These are phyloP conservation scores for Cryptophagus acutangulus DNA, from an alignment of 2,888 invertebrate genomes.

Conservation along the genomic window DNA sequence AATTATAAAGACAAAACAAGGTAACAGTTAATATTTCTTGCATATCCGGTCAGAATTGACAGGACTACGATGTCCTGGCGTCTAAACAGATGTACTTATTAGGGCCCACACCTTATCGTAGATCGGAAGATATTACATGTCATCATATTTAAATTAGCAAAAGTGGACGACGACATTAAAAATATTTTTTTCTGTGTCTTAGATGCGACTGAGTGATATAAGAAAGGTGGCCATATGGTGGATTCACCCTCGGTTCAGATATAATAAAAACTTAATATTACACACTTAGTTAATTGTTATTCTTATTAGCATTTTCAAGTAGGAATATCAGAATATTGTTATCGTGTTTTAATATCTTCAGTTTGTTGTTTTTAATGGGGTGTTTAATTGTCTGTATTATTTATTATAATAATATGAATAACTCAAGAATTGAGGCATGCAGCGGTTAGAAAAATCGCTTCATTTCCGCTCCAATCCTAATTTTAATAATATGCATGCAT, in stretches of 20 bases:
- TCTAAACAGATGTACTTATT: conserved; percentile 40
- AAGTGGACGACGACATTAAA: no score
- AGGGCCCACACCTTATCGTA: conserved; percentile 32
- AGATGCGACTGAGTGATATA: not conserved
- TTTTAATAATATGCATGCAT: no score
- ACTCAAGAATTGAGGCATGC: not conserved
- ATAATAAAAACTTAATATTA: no score
- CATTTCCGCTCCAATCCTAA: no score
- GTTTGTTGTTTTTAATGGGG: conserved; percentile 38
- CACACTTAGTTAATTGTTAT: conserved; percentile 19
- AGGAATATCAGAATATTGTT: conserved; percentile 28
- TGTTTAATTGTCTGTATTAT: conserved; percentile 43
- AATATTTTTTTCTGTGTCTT: conserved; percentile 34
- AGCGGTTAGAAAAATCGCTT: conserved; percentile 35
- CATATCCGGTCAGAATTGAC: conserved; percentile 35
- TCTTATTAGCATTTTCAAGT: conserved; percentile 9
- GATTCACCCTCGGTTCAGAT: no score
- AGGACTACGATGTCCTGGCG: conserved; percentile 32
- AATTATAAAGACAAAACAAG: no score
- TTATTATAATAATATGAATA: not conserved
- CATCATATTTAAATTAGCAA: conserved; percentile 40
- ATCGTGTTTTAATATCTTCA: conserved; percentile 36
- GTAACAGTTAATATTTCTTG: conserved; percentile 30
- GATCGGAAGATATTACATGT: conserved; percentile 34
- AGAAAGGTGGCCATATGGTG: conserved; percentile 21